Conservation (phyloP, 2,888 invertebrate genomes). For the Fragum whitleyi region DNA sequence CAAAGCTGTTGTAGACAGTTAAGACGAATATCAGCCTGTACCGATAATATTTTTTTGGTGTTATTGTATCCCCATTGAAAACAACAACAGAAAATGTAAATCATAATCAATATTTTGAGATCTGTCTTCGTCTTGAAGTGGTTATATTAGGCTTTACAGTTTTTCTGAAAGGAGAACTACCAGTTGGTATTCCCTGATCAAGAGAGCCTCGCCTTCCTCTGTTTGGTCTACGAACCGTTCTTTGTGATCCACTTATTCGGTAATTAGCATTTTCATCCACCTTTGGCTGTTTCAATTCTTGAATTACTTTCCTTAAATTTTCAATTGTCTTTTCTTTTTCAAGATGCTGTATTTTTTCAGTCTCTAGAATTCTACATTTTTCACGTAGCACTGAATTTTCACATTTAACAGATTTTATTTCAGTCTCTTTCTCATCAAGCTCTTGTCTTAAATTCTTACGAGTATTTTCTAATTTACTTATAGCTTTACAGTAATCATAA, state of each 20-base stretch:
- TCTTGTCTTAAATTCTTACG: constrained; percentile 60
- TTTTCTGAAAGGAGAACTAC: constrained; percentile 17
- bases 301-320: constrained; percentile 67
- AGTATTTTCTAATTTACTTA: constrained; percentile 68
- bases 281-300: constrained; percentile 60
- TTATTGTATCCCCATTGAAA: no score
- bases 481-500: constrained; percentile 72
- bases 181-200: constrained; percentile 1
- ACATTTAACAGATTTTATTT: constrained; percentile 58
- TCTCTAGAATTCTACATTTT: constrained; percentile 60
- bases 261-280: constrained; percentile 56
- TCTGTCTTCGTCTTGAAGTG: constrained; percentile 1
- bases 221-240: constrained; percentile 18
- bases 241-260: not conserved
- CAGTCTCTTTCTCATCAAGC: constrained; percentile 56
- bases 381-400: constrained; percentile 59
- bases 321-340: constrained; percentile 73
- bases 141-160: not conserved
- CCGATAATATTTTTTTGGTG: no score
- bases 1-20: no score
- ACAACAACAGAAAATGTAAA: no score
- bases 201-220: constrained; percentile 40
- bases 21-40: no score
- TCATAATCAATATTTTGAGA: constrained; percentile 17
- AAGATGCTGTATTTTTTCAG: constrained; percentile 61